Evolutionary conservation across 2,113 vertebrate genomes (phyloP), one percentile per base, ranked within the genome.

Genomic region (Nothobranchius furzeri): DNA sequence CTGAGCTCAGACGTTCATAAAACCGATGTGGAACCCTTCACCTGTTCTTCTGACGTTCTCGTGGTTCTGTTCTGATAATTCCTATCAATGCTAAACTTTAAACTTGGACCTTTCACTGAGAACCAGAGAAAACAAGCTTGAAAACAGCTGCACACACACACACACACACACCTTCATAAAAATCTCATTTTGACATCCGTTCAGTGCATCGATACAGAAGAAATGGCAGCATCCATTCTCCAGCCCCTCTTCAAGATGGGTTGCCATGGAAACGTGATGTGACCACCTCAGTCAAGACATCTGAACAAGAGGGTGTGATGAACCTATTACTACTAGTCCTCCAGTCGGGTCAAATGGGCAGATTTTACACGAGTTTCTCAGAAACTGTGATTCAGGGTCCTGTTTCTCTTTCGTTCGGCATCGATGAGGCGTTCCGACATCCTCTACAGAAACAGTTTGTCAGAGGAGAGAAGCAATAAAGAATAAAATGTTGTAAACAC

Each of bases 221-320:
- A 30, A 30, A 43, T 3, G 10, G 52, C 4, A 8, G 60, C 13
- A 43, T 48, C 12, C 0, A 4, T 46, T 74, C 57, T 60, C 36
- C 51, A 65, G 56, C 69, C 47, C 17, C 24, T 8, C 56, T 54
- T 62, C 48, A 50, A 60, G 46, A 30, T 1, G 53, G 0, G 85
- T 87, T 67, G 79, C 65, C 85, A 83, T 85, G 77, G 82, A 76
- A 85, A 87, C 79, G 6, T 46, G 15, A 58, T 47, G 50, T 36
- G 51, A 64, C 49, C 46, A 45, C 52, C 10, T 1, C 35, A 76
- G 67, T 47, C 40, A 42, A 65, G 68, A 59, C 36, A 52, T 48
- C 48, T 11, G 51, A 49, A 43, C 25, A 25, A 65, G 4, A 17
- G 51, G 7, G 20, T 14, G 8, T 40, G 9, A 40, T 40, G 37